Conservation (phyloP, 2,888 invertebrate species). For the Xanthia icteritia region DNA sequence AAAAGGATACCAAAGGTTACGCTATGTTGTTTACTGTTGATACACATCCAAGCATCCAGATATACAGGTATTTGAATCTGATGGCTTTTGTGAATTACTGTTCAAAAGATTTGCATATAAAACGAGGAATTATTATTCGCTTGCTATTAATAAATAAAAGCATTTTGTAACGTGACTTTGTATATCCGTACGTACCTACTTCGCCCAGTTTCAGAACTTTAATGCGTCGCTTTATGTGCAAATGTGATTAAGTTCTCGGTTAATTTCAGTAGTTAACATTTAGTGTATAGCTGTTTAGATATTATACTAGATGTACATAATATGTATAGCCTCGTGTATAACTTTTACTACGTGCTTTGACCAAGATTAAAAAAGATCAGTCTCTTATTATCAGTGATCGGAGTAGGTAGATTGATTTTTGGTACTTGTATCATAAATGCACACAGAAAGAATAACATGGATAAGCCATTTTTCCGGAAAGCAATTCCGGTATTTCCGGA, state of each 20-base stretch:
- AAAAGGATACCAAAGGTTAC: constrained; percentile 60
- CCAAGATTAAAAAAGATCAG: not conserved
- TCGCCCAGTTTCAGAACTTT: not conserved
- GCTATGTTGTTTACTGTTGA: constrained; percentile 64
- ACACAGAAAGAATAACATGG: too few species aligned
- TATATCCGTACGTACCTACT: not conserved
- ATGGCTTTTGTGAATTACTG: constrained; percentile 3
- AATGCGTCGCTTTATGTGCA: constrained; percentile 19
- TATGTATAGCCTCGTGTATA: not conserved
- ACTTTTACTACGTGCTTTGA: not conserved
- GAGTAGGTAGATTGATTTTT: too few species aligned
- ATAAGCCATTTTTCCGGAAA: too few species aligned
- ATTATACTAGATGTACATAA: not conserved
- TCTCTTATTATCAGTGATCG: too few species aligned
- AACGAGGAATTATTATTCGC: constrained; percentile 25
- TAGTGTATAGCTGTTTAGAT: not conserved
- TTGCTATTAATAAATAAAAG: constrained; percentile 2
- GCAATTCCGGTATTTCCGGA: too few species aligned
- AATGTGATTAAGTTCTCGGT: constrained; percentile 11
- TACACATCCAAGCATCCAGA: constrained; percentile 62
- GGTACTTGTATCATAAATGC: too few species aligned
- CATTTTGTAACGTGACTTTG: constrained; percentile 8
- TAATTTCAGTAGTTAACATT: not conserved
- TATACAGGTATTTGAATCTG: constrained; percentile 64
- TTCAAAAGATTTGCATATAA: constrained; percentile 45